Base-by-base conservation (phyloP, 2,888 invertebrate species). In the Octodonta nipae region DNA sequence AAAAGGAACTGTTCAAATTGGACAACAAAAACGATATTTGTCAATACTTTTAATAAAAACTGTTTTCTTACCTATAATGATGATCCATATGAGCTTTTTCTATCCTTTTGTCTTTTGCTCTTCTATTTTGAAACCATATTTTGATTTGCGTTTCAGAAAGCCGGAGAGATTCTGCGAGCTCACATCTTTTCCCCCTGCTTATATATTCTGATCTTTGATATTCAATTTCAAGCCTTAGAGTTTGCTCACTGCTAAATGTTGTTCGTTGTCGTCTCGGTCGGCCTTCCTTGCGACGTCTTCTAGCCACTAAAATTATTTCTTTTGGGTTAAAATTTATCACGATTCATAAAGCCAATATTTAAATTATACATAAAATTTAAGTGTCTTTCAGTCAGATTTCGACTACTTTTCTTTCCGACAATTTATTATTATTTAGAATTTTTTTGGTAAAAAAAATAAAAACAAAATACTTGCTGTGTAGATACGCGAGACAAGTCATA, bases 11-110 rank as follows among this genome's bases (percentile, higher is more conserved):
- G n/a, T n/a, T n/a, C n/a, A n/a, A n/a, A n/a, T n/a, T n/a, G n/a
- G n/a, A n/a, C n/a, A n/a, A n/a, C n/a, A n/a, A n/a, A n/a, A n/a
- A n/a, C n/a, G n/a, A n/a, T n/a, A n/a, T n/a, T n/a, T n/a, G n/a
- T n/a, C n/a, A n/a, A n/a, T n/a, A n/a, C n/a, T n/a, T n/a, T n/a
- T n/a, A n/a, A n/a, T n/a, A n/a, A n/a, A n/a, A n/a, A n/a, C n/a
- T 20, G 13, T 29, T 11, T 16, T 35, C 38, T 55, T 64, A 89
- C 91, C 91, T 78, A 59, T 88, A 87, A 51, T 91, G 91, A 54
- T 91, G 91, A 65, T 93, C 92, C 40, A 91, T 70, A 47, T 91
- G 89, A 0, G 92, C 92, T 55, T 93, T 93, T 58, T 93, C 92
- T 44, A 93, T 88, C 41, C 93, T 68, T 64, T 93, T 93, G 59